Evolutionary conservation across 1,140 invertebrate genomes (phyloP).

Genomic region (Plodia interpunctella): DNA sequence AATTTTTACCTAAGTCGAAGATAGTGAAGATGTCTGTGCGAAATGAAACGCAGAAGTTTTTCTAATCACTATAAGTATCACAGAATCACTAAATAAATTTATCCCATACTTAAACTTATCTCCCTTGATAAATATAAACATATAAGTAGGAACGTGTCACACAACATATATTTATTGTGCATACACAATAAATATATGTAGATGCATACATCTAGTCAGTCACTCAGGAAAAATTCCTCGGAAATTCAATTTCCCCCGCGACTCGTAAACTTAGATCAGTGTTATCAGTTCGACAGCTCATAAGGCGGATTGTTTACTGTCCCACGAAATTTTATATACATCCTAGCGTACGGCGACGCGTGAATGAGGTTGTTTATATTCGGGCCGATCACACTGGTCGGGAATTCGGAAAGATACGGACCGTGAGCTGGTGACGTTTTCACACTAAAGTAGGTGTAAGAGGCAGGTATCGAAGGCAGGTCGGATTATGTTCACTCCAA

Average conservation of each 20-base stretch:
- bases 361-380: conserved; percentile 19
- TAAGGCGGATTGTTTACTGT: conserved; percentile 32
- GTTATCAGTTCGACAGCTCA: conserved; percentile 35
- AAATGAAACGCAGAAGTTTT: too few species aligned
- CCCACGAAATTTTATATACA: conserved; percentile 13
- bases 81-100: too few species aligned
- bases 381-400: not conserved
- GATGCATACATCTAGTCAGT: conserved; percentile 1
- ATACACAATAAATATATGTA: too few species aligned
- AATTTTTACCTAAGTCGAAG: too few species aligned
- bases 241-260: conserved; percentile 36
- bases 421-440: not conserved
- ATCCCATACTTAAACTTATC: too few species aligned
- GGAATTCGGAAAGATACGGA: not conserved
- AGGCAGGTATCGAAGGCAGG: not conserved
- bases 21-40: too few species aligned
- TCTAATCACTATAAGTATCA: too few species aligned
- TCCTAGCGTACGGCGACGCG: conserved; percentile 8
- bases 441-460: not conserved
- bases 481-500: not conserved
- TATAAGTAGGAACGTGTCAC: not conserved
- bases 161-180: not conserved
- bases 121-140: too few species aligned
- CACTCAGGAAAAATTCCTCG: conserved; percentile 16
- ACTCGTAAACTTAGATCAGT: conserved; percentile 27